Base-by-base conservation (phyloP, 2,113 vertebrate genomes). In the Neogobius melanostomus region DNA sequence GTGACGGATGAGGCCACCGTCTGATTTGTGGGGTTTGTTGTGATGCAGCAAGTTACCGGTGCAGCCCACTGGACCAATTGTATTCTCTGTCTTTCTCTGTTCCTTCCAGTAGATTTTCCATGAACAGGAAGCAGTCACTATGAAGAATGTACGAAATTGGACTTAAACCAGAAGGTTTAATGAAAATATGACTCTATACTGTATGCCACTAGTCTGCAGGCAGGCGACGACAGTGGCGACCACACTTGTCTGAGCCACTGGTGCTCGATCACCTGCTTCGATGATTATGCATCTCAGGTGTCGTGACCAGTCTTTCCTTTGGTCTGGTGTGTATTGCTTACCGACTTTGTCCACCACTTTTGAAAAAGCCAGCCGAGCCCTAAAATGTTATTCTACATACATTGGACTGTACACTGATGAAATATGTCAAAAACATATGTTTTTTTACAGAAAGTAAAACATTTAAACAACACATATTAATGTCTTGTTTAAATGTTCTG, bases 1-100 rank as follows among this genome's bases (percentile, higher is more conserved):
- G 90, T 81, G 82, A 91, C 11, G 83, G 69, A 83, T 71, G 87
- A 92, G 90, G 89, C 91, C 72, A 79, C 7, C 9, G 60, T 52
- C 67, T 3, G 82, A 90, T 90, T 91, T 81, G 89, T 47, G 66
- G 73, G 46, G 44, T 72, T 72, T 81, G 85, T 78, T 86, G 83
- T 89, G 89, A 92, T 80, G 89, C 87, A 69, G 78, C 28, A 10
- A 57, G 76, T 52, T 42, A 52, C 17, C 11, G 68, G 77, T 47
- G 81, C 82, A 52, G 82, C 89, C 81, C 85, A 75, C 72, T 67
- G 48, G 82, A 82, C 62, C 77, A 74, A 87, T 85, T 54, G 82
- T 69, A 71, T 75, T 61, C 47, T 69, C 67, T 4, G 69, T 46
- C 11, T 64, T 48, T 64, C 62, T 64, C n/a, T 48, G n/a, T 48